Evolutionary conservation across 2,797 vertebrate genomes (phyloP).

Genomic region (Ctenochaetus hawaiiensis): DNA sequence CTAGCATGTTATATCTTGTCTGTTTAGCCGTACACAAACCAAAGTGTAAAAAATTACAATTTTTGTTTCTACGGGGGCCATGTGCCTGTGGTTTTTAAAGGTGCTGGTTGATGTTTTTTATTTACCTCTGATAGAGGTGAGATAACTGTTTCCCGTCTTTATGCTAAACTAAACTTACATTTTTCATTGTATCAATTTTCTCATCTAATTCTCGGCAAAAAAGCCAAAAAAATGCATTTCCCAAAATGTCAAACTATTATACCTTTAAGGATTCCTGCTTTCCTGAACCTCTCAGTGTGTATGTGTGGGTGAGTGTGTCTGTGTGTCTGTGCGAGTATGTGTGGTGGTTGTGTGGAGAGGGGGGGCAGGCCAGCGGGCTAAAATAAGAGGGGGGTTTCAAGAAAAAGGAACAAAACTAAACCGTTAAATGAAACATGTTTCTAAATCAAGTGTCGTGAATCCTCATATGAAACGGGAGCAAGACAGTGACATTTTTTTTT

Average conservation of each 20-base stretch:
- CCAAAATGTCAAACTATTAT: conserved; percentile 35
- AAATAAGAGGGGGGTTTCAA: conserved; percentile 29
- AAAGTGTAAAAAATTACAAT: background rate
- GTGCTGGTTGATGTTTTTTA: background rate
- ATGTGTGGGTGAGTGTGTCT: background rate
- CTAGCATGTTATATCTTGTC: background rate
- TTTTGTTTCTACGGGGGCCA: background rate
- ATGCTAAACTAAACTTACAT: background rate
- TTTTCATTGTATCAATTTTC: background rate
- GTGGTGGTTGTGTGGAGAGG: conserved; percentile 4
- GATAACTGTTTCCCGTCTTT: background rate
- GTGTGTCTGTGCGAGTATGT: conserved; percentile 18
- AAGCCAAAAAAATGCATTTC: conserved; percentile 24
- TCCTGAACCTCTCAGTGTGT: conserved; percentile 40
- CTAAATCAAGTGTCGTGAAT: conserved; percentile 61
- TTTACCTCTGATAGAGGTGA: background rate
- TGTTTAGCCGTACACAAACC: background rate
- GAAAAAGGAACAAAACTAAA: conserved; percentile 72
- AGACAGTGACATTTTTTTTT: conserved; percentile 55
- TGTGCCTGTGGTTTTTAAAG: conserved; percentile 20
- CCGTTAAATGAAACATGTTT: conserved; percentile 62
- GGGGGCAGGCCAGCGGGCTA: conserved; percentile 42
- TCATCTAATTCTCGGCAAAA: background rate
- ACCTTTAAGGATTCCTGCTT: conserved; percentile 41
- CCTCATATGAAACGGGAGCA: conserved; percentile 61